Conservation (phyloP, 1,140 invertebrate species). For the Leguminivora glycinivorella region DNA sequence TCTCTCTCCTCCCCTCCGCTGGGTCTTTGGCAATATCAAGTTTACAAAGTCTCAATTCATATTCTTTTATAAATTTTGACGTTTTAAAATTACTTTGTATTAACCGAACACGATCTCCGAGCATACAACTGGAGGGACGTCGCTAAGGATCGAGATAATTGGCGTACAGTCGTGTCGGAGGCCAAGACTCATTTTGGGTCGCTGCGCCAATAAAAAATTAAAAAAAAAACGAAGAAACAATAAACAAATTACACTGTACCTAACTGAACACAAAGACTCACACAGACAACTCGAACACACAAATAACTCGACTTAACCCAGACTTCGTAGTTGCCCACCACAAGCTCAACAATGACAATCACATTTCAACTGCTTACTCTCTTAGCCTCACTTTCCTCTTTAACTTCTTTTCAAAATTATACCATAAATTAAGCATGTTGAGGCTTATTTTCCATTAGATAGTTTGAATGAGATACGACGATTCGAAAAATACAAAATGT, state of each 20-base stretch:
- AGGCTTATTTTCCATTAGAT: not conserved
- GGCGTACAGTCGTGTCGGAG: too few species aligned
- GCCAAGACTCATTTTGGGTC: too few species aligned
- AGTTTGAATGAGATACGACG: not conserved
- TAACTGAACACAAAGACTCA: not conserved
- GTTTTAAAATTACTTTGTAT: too few species aligned
- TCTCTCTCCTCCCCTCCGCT: too few species aligned
- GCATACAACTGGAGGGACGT: too few species aligned
- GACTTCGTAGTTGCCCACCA: constrained; percentile 30
- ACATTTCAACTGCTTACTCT: constrained; percentile 31
- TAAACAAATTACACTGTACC: not conserved
- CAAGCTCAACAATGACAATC: constrained; percentile 46
- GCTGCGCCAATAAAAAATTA: not conserved
- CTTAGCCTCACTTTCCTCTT: not conserved
- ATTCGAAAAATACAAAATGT: constrained; percentile 13
- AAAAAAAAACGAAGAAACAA: too few species aligned
- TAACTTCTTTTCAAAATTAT: not conserved
- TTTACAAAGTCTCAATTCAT: too few species aligned
- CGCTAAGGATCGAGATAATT: too few species aligned
- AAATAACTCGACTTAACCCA: constrained; percentile 2
- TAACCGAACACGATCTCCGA: too few species aligned
- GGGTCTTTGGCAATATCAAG: too few species aligned
- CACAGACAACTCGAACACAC: not conserved
- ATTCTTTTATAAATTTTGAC: too few species aligned
- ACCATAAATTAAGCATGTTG: not conserved